These are phyloP conservation scores for Protonemura montana DNA, from an alignment of 2,888 invertebrate genomes.

Conservation along the genomic window DNA sequence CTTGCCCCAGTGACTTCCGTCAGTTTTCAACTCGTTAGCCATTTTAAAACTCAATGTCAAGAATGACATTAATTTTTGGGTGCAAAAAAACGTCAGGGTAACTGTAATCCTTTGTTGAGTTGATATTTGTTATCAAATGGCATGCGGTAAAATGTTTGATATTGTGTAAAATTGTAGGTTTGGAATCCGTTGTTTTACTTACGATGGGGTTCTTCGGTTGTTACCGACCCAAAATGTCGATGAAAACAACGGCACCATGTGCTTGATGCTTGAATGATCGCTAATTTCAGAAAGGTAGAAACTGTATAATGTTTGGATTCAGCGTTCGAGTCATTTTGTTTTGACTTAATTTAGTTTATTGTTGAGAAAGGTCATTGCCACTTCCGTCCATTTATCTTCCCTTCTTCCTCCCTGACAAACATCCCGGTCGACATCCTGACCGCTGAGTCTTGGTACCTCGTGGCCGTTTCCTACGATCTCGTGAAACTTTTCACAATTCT, in stretches of 20 bases:
- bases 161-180: not conserved
- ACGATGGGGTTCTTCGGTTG: no score
- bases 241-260: not conserved
- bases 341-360: slow-evolving; percentile 29
- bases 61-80: not conserved
- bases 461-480: not conserved
- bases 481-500: not conserved
- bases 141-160: not conserved
- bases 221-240: not conserved
- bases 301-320: not conserved
- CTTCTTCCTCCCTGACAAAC: slow-evolving; percentile 31
- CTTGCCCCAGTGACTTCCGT: not conserved
- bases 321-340: slow-evolving; percentile 10
- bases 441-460: not conserved
- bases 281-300: not conserved
- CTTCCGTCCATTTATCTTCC: slow-evolving; percentile 38
- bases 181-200: not conserved
- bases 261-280: not conserved
- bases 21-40: not conserved
- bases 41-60: not conserved
- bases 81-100: not conserved
- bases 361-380: slow-evolving; percentile 32
- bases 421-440: slow-evolving; percentile 8
- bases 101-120: not conserved
- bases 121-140: not conserved